These are phyloP conservation scores for Asteroscopus sphinx DNA, from an alignment of 2,888 invertebrate species.

Conservation along the genomic window DNA sequence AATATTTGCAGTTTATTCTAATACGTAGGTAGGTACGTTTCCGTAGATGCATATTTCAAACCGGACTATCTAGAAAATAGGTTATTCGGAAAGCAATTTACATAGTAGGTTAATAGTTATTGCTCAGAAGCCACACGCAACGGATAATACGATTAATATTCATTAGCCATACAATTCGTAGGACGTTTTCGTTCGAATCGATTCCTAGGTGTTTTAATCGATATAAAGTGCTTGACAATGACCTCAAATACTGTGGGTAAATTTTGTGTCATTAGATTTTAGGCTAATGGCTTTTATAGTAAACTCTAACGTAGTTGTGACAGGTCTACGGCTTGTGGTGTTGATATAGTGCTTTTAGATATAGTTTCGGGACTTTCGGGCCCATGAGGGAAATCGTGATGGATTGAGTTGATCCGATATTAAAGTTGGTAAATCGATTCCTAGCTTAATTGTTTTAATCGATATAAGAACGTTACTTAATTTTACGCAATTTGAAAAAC, in stretches of 20 bases:
- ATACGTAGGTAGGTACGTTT: too few species aligned
- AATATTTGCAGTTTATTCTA: too few species aligned
- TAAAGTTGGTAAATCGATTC: too few species aligned
- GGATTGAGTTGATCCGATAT: too few species aligned
- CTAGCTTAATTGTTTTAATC: too few species aligned
- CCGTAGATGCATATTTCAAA: constrained; percentile 13
- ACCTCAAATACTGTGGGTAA: constrained; percentile 29
- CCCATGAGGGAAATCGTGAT: too few species aligned
- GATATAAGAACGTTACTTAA: too few species aligned
- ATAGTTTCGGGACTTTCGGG: too few species aligned
- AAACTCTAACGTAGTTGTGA: too few species aligned
- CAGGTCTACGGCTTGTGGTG: too few species aligned
- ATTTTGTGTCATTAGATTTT: constrained; percentile 19
- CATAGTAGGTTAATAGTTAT: constrained; percentile 59
- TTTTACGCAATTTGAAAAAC: too few species aligned
- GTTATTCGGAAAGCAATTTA: constrained; percentile 50
- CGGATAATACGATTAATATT: constrained; percentile 54
- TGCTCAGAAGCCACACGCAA: constrained; percentile 51
- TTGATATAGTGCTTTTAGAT: too few species aligned
- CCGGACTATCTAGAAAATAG: constrained; percentile 26
- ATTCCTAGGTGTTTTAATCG: constrained; percentile 32
- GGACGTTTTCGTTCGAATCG: constrained; percentile 19
- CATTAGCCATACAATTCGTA: constrained; percentile 40
- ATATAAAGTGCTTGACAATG: constrained; percentile 43
- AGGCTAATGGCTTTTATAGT: background rate